Base-by-base conservation (phyloP, 2,113 vertebrate genomes). In the Lophotis ruficrista region DNA sequence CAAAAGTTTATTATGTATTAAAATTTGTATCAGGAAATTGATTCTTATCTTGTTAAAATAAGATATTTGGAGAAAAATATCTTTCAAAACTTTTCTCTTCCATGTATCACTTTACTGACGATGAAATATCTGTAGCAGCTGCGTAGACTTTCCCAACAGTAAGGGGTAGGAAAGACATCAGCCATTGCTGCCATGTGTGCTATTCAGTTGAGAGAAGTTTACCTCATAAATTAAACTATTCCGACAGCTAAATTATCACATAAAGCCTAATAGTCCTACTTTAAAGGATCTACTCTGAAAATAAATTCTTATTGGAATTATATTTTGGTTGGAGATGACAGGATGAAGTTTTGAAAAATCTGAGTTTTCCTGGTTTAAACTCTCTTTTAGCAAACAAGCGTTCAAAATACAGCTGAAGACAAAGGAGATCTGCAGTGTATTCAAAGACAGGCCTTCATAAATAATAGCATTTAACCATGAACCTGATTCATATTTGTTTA, bases 211-310 rank as follows among this genome's bases (percentile, higher is more conserved):
- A 93, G 51, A 84, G 68, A 95, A 75, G 50, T 89, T 95, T 78
- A 86, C 37, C n/a, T 84, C 68, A 89, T 77, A 94, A 87, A 84
- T 95, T 92, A 90, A 93, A 92, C 51, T 86, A 78, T 68, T 95
- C 31, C 1, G 7, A 93, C 82, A 92, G 69, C 43, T 95, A 87
- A 87, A 95, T 87, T 95, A 94, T 70, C 6, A 3, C 56, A 86
- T 60, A 93, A 83, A 77, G 25, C 24, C 51, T 90, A 86, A 86
- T 4, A 88, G 64, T 53, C 64, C 11, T 80, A 83, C 47, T 89
- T 88, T 60, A 93, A 94, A 94, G 23, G 25, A 75, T n/a, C 51
- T 93, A 53, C 35, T 60, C 38, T 64, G 24, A 60, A 95, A 92
- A 93, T 50, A 60, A 82, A 47, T 53, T 83, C 71, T 92, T 73